These are phyloP conservation scores for Acleris cristana DNA, from an alignment of 2,888 invertebrate species.

Conservation along the genomic window DNA sequence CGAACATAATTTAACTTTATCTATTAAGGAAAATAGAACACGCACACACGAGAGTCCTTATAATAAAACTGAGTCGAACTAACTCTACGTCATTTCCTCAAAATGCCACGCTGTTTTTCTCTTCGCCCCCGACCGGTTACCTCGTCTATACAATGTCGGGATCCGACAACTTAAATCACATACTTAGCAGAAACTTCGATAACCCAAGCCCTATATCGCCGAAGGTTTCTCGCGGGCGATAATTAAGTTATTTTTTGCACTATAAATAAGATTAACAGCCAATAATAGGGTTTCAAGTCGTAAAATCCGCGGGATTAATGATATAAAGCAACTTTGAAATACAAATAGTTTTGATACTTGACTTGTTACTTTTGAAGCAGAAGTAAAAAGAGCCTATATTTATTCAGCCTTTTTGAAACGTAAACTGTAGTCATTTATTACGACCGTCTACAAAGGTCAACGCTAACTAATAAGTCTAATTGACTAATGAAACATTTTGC, in stretches of 20 bases:
- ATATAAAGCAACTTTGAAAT: background rate
- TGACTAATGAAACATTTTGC: too few relatives aligned
- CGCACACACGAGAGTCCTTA: too few relatives aligned
- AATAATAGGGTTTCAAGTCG: background rate
- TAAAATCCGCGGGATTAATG: background rate
- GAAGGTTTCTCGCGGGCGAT: background rate
- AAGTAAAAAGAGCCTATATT: too few relatives aligned
- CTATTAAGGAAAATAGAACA: too few relatives aligned
- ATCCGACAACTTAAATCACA: slow-evolving; percentile 4
- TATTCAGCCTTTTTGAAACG: too few relatives aligned
- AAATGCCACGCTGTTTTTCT: background rate
- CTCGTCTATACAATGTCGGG: slow-evolving; percentile 4
- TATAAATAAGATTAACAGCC: slow-evolving; percentile 13
- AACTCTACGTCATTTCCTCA: background rate
- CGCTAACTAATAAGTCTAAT: too few relatives aligned
- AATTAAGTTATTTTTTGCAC: slow-evolving; percentile 8
- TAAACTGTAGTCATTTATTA: too few relatives aligned
- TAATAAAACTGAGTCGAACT: too few relatives aligned
- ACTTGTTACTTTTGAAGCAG: background rate
- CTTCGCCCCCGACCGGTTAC: slow-evolving; percentile 1
- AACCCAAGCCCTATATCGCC: slow-evolving; percentile 1
- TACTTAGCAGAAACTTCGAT: slow-evolving; percentile 10
- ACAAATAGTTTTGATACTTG: background rate
- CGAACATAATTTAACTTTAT: too few relatives aligned
- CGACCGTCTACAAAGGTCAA: too few relatives aligned